Evolutionary conservation across 1,140 invertebrate genomes (phyloP).

Genomic region (Drosophila chauvacae): DNA sequence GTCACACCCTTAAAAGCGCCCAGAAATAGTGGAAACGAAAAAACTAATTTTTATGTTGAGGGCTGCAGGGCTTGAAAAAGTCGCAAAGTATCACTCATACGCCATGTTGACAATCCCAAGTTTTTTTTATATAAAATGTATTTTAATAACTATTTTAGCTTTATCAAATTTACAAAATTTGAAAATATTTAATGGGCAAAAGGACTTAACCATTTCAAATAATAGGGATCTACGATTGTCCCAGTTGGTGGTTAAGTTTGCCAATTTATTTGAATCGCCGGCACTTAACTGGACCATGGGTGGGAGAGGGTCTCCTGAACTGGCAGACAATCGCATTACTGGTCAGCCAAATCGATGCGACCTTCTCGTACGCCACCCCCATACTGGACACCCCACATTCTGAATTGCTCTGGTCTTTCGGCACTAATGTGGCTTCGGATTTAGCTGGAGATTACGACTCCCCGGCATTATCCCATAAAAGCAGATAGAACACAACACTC

Average conservation of each 20-base stretch:
- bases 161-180: neutral
- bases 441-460: constrained; percentile 36
- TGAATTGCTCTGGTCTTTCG: constrained; percentile 28
- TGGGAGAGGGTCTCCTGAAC: constrained; percentile 4
- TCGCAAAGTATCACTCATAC: neutral
- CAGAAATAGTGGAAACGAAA: neutral
- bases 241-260: constrained; percentile 17
- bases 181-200: neutral
- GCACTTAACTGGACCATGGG: constrained; percentile 18
- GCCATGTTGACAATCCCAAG: neutral
- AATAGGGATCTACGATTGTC: constrained; percentile 13
- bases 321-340: constrained; percentile 46
- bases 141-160: neutral
- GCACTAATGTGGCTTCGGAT: constrained; percentile 71
- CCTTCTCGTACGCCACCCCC: constrained; percentile 6
- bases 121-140: neutral
- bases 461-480: constrained; percentile 48
- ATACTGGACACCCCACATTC: neutral
- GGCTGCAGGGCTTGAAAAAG: neutral
- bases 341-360: constrained; percentile 45
- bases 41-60: neutral
- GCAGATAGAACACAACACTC: constrained; percentile 41
- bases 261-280: constrained; percentile 36
- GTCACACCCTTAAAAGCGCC: neutral
- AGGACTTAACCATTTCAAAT: neutral